Evolutionary conservation across 2,888 invertebrate species (phyloP).

Genomic region (Aelia acuminata): DNA sequence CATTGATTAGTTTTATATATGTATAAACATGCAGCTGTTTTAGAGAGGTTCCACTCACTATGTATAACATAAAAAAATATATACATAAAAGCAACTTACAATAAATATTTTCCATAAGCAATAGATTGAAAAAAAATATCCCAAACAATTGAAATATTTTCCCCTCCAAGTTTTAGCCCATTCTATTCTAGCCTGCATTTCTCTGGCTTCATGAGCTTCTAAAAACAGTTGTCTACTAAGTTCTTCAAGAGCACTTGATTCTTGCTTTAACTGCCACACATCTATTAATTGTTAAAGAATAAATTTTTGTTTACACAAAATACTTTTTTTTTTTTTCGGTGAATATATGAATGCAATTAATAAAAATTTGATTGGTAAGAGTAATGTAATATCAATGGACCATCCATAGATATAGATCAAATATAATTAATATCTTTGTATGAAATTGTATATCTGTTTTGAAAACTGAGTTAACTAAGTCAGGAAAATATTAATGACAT

Average conservation of each 20-base stretch:
- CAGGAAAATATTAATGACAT: not conserved
- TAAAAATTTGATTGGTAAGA: not conserved
- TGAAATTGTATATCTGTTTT: no score
- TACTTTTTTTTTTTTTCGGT: not conserved
- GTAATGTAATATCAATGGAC: not conserved
- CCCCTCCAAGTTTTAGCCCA: slow-evolving; percentile 98
- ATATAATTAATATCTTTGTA: not conserved
- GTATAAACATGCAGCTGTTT: no score
- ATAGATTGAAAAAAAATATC: slow-evolving; percentile 98
- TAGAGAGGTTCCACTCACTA: no score
- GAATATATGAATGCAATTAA: not conserved
- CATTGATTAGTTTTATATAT: no score
- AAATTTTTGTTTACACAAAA: not conserved
- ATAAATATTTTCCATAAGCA: slow-evolving; percentile 99
- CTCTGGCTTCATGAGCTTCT: slow-evolving; percentile 94
- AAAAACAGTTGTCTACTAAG: slow-evolving; percentile 93
- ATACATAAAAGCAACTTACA: slow-evolving; percentile 80
- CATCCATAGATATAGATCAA: not conserved
- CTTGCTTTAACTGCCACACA: slow-evolving; percentile 84
- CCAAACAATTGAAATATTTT: slow-evolving; percentile 97
- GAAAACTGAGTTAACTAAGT: not conserved
- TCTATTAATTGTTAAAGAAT: slow-evolving; percentile 70
- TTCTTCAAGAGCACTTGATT: slow-evolving; percentile 92
- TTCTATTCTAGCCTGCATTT: slow-evolving; percentile 90
- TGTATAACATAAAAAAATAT: no score